phyloP scores from a whole-genome alignment of 1,140 invertebrate genomes.

The Bombus soroeensis region DNA sequence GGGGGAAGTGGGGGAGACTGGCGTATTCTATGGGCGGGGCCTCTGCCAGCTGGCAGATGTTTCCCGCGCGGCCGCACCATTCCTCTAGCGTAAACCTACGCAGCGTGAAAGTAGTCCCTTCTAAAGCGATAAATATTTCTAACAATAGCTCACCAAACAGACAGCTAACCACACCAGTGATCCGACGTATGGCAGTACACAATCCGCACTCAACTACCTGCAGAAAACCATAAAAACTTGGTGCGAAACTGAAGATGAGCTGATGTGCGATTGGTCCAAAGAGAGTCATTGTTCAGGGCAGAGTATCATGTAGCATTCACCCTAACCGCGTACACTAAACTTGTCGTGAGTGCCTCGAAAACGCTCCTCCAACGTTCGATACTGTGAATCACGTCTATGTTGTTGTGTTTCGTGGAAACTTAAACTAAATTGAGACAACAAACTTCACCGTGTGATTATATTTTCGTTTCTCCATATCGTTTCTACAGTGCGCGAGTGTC shows the following conservation, averaged over 20 bases:
- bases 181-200: not conserved
- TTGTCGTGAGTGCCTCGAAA: conserved; percentile 49
- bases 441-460: conserved; percentile 13
- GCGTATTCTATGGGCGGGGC: conserved; percentile 80
- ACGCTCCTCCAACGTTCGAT: conserved; percentile 31
- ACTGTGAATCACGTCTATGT: conserved; percentile 23
- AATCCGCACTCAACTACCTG: not conserved
- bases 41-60: conserved; percentile 85
- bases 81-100: conserved; percentile 79
- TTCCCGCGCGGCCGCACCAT: conserved; percentile 79
- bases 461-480: conserved; percentile 23
- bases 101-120: conserved; percentile 80
- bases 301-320: conserved; percentile 41
- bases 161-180: not conserved
- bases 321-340: conserved; percentile 45
- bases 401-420: not conserved
- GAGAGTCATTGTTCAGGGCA: conserved; percentile 63
- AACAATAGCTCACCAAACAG: conserved; percentile 42
- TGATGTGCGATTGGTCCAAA: conserved; percentile 63
- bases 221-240: conserved; percentile 23
- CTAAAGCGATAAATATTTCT: conserved; percentile 52
- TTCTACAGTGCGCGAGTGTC: conserved; percentile 37
- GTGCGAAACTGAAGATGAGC: conserved; percentile 51
- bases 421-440: not conserved
- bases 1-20: conserved; percentile 67